Evolutionary conservation across 2,113 vertebrate species (phyloP).

Genomic region (Lagopus leucura): DNA sequence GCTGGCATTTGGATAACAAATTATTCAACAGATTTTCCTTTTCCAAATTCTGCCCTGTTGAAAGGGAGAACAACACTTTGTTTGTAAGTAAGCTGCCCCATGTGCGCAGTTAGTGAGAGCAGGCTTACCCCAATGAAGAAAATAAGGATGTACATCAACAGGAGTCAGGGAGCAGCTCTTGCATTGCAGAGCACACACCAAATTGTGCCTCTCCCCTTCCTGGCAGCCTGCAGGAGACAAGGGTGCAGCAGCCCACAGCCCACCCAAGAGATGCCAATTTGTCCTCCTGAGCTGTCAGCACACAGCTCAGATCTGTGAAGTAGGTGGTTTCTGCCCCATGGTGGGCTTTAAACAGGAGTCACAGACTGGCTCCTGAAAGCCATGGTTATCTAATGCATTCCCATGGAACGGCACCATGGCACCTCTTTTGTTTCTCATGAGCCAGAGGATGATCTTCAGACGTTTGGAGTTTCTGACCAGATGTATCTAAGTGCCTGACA

Average conservation of each 20-base stretch:
- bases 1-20: background rate
- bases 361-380: background rate
- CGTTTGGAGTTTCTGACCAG: background rate
- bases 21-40: background rate
- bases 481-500: background rate
- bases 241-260: background rate
- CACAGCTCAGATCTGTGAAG: background rate
- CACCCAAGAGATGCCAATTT: background rate
- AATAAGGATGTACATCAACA: background rate
- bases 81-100: background rate
- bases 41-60: background rate
- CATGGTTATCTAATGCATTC: background rate
- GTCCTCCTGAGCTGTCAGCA: background rate
- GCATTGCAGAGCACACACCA: background rate
- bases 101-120: background rate
- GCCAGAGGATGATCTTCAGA: background rate
- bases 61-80: background rate
- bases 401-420: background rate
- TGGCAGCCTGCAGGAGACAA: background rate
- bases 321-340: background rate
- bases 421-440: background rate
- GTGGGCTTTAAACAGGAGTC: background rate
- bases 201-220: background rate
- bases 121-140: rapidly evolving
- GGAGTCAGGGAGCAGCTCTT: background rate